Evolutionary conservation across 2,888 invertebrate species (phyloP).

Genomic region (Chaetogeoica ovagalla): DNA sequence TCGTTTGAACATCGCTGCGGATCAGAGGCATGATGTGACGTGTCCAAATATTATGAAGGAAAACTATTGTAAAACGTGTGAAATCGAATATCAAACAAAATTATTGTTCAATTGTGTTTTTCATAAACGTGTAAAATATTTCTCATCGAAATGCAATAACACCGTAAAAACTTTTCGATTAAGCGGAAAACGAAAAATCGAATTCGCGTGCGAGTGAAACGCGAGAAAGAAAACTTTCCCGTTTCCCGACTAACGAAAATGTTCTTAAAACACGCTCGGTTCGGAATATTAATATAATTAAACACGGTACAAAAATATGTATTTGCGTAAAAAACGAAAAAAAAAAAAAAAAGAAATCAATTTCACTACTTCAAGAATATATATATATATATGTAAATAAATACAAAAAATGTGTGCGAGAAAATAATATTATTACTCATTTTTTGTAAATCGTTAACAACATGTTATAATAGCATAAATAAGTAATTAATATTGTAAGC

Average conservation of each 20-base stretch:
- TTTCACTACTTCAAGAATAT: not conserved
- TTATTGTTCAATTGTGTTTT: too few species aligned
- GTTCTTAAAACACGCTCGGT: not conserved
- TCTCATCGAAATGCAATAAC: too few species aligned
- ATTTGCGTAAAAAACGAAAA: not conserved
- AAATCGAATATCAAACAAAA: too few species aligned
- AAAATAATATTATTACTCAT: conserved; percentile 31
- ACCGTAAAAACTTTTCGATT: not conserved
- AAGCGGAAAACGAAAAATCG: not conserved
- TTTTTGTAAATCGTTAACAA: conserved; percentile 26
- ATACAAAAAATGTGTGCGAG: conserved; percentile 49
- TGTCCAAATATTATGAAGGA: too few species aligned
- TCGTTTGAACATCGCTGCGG: too few species aligned
- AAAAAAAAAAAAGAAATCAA: not conserved
- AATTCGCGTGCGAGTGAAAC: not conserved
- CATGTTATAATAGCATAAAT: not conserved
- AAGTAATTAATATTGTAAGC: too few species aligned
- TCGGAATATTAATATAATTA: not conserved
- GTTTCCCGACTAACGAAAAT: not conserved
- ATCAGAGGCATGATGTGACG: too few species aligned
- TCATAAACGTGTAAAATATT: too few species aligned
- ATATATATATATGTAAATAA: not conserved
- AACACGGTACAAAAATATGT: not conserved
- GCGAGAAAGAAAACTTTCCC: not conserved
- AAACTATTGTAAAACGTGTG: too few species aligned